Base-by-base conservation (phyloP, 2,797 vertebrate genomes). In the Lophotriccus pileatus region DNA sequence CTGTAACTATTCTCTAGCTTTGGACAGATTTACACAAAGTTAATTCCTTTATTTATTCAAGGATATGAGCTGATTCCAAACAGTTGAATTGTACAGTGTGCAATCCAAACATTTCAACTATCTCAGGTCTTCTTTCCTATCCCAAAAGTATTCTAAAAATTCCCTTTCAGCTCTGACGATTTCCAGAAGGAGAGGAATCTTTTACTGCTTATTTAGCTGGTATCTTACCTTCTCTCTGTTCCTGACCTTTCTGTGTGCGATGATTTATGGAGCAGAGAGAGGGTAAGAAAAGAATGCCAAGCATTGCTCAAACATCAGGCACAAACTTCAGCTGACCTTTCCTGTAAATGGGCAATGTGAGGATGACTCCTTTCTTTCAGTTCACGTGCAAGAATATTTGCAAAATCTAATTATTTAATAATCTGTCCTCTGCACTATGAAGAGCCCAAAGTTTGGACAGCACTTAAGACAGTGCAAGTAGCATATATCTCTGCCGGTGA, bases 41-140 rank as follows among this genome's bases (percentile, higher is more conserved):
- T 82, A 95, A 95, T 66, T 62, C 73, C 58, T 87, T 83, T 95
- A 85, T 95, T 95, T 94, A 85, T 80, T 70, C 30, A 75, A 85
- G 14, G 21, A 69, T 66, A 37, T 75, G 25, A 93, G 39, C 19
- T 63, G 43, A 83, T 81, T 91, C 47, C 55, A 89, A 77, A 43
- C 22, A 86, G 72, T 4, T 82, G 9, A 84, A 67, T 76, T 64
- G 14, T 34, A 30, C 20, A 41, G 7, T 9, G 9, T 55, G 15
- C 22, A 88, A 59, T 50, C 46, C 28, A 94, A 89, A 87, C 50
- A 93, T 72, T 91, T 86, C 39, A 81, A 47, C 43, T 72, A 32
- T 62, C 52, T 95, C 43, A 52, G 30, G 14, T 70, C 39, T 75
- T 69, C n/a, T 69, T 92, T 90, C 56, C 16, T 79, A 22, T 53